phyloP scores from a whole-genome alignment of 2,797 vertebrate species.

The Linurgus olivaceus region DNA sequence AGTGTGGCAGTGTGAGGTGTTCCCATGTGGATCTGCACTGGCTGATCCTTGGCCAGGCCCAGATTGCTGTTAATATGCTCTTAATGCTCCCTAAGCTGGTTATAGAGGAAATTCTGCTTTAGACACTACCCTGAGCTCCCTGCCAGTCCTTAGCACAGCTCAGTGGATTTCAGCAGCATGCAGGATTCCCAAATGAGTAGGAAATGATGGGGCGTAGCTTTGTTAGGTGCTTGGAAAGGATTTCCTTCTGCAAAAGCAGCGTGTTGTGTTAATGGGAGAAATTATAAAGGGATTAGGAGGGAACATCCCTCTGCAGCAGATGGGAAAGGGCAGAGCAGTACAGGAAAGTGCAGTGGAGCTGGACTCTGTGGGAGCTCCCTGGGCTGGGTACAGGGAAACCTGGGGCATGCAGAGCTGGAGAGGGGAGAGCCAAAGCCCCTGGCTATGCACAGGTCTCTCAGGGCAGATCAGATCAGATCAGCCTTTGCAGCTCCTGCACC shows the following conservation, averaged over 20 bases:
- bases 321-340: background rate
- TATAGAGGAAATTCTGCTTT: background rate
- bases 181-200: background rate
- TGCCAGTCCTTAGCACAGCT: background rate
- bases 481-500: background rate
- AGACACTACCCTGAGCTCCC: fast-evolving
- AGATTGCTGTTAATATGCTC: background rate
- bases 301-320: background rate
- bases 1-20: background rate
- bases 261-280: conserved; percentile 17
- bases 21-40: background rate
- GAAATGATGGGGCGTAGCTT: background rate
- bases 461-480: background rate
- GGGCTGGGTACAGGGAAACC: background rate
- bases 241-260: conserved; percentile 29
- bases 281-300: conserved; percentile 34
- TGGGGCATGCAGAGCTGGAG: background rate
- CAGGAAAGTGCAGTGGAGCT: background rate
- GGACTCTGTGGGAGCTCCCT: background rate
- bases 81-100: background rate
- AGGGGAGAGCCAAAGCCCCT: background rate
- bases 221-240: background rate
- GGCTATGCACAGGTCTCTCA: background rate
- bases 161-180: background rate
- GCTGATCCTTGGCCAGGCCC: background rate